Evolutionary conservation across 2,888 invertebrate genomes (phyloP).

Genomic region (Agrotis segetum): DNA sequence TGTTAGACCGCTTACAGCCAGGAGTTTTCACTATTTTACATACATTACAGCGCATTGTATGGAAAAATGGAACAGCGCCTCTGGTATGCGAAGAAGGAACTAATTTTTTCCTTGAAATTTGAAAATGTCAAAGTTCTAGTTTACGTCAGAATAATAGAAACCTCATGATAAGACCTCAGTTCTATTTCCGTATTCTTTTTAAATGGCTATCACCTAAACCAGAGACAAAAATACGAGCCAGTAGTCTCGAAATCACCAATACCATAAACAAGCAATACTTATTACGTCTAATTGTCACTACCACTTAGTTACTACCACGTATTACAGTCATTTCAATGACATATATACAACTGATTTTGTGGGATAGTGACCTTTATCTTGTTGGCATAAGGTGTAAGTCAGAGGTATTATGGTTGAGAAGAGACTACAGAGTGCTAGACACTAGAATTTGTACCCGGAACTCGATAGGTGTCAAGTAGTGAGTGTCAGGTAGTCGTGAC

Average conservation of each 20-base stretch:
- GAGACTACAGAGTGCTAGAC: constrained; percentile 70
- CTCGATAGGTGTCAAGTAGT: constrained; percentile 73
- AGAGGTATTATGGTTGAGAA: background rate
- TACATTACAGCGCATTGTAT: too few species aligned
- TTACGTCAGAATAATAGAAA: too few species aligned
- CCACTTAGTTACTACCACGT: constrained; percentile 69
- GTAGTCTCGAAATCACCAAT: constrained; percentile 29
- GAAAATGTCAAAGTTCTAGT: too few species aligned
- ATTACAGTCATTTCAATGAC: constrained; percentile 52
- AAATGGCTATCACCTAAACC: background rate
- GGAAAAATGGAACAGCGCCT: too few species aligned
- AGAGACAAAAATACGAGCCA: constrained; percentile 14
- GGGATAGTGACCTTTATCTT: too few species aligned
- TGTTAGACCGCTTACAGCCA: background rate
- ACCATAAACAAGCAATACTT: constrained; percentile 32
- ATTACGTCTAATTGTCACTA: constrained; percentile 62
- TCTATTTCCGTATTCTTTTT: background rate
- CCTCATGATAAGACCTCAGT: too few species aligned
- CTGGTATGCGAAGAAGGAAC: too few species aligned
- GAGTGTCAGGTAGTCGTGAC: constrained; percentile 48
- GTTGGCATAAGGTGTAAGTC: background rate
- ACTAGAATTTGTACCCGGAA: constrained; percentile 84
- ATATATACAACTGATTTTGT: too few species aligned
- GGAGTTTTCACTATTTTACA: too few species aligned
- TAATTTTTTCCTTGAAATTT: too few species aligned